A percentile compares a stretch with the other conserved stretches of the same genome.
phyloP scores from a whole-genome alignment of 2,888 invertebrate genomes.

The Adelognathus sp. region DNA sequence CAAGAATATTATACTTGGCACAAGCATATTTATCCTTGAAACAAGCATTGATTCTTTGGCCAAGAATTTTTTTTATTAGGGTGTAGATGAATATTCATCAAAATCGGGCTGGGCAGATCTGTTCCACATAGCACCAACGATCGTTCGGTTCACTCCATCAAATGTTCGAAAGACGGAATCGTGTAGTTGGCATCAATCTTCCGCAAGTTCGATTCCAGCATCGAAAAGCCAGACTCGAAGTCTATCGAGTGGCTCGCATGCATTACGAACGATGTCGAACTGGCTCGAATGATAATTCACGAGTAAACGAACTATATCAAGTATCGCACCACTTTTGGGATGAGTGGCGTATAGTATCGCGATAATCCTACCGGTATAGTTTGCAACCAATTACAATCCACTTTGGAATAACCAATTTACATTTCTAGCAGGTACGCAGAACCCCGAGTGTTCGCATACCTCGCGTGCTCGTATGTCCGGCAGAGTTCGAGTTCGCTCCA shows the following conservation, averaged over 20 bases:
- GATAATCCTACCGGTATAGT: constrained; percentile 27
- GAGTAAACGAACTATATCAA: not conserved
- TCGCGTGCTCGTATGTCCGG: constrained; percentile 8
- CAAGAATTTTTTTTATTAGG: no score
- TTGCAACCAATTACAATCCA: constrained; percentile 50
- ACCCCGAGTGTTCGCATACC: constrained; percentile 6
- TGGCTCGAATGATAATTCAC: not conserved
- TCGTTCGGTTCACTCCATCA: not conserved
- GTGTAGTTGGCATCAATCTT: not conserved
- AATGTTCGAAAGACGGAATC: not conserved
- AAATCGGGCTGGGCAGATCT: not conserved
- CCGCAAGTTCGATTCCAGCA: not conserved
- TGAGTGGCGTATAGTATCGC: constrained; percentile 8
- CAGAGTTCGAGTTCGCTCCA: constrained; percentile 13
- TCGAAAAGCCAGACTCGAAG: not conserved
- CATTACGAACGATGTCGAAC: not conserved
- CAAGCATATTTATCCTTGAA: no score
- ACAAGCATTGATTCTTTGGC: no score
- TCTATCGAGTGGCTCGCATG: not conserved
- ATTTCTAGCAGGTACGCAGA: constrained; percentile 41
- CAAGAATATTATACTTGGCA: no score
- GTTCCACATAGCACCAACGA: not conserved
- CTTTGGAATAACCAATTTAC: constrained; percentile 47
- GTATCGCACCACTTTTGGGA: not conserved
- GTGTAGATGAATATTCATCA: not conserved